Percentiles rank a stretch among this genome's conserved stretches.
Conservation (phyloP, 2,888 invertebrate genomes). For the Trissoscelio sp. region DNA sequence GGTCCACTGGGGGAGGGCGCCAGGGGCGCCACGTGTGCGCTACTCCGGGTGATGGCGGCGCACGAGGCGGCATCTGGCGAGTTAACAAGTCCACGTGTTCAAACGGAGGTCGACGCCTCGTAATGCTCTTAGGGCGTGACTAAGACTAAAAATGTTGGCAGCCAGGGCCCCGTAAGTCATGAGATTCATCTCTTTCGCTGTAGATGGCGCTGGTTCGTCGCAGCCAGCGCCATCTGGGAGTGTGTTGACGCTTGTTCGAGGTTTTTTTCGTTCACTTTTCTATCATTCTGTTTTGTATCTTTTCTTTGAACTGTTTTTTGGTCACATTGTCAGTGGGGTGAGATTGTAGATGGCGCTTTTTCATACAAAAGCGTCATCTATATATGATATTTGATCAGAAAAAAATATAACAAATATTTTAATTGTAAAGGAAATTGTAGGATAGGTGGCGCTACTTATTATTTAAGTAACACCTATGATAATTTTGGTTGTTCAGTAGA, state of each 20-base stretch:
- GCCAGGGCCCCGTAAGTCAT: conserved; percentile 80
- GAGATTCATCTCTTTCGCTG: neutral
- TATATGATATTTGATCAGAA: too few species aligned
- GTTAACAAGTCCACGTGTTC: conserved; percentile 85
- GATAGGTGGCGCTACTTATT: too few species aligned
- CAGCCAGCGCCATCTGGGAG: conserved; percentile 11
- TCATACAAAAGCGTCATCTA: neutral
- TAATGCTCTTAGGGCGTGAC: conserved; percentile 83
- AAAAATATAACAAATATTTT: too few species aligned
- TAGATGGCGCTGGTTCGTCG: conserved; percentile 35
- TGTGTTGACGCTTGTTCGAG: neutral
- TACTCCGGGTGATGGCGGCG: conserved; percentile 88
- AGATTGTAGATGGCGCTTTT: too few species aligned
- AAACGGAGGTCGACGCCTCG: conserved; percentile 86
- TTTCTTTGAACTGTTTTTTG: neutral
- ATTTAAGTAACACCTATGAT: too few species aligned
- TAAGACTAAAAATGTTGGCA: conserved; percentile 80
- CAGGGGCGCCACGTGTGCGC: conserved; percentile 88
- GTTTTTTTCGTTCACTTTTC: neutral
- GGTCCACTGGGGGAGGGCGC: conserved; percentile 80
- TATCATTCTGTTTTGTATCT: neutral
- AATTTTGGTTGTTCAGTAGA: too few species aligned
- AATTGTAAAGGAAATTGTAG: too few species aligned
- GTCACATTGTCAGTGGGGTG: neutral
- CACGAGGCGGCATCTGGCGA: conserved; percentile 83